Evolutionary conservation across 2,113 vertebrate species (phyloP).

Genomic region (Dromiciops gliroides): DNA sequence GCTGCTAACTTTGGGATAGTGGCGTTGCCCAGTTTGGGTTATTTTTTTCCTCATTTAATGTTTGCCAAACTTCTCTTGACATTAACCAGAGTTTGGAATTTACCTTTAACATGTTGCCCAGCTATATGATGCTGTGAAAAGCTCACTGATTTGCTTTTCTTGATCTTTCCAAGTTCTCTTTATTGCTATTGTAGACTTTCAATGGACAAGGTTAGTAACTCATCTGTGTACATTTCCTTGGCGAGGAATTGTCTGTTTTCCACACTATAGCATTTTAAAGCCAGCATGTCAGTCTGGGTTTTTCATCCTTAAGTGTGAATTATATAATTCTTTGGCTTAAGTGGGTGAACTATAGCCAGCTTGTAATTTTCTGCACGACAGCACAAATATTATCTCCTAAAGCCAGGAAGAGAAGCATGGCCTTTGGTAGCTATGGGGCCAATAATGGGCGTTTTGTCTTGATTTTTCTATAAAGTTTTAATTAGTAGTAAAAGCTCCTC

Average conservation of each 20-base stretch:
- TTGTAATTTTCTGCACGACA: conserved; percentile 27
- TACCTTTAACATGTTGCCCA: neutral
- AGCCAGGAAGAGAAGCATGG: conserved; percentile 22
- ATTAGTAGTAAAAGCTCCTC: conserved; percentile 18
- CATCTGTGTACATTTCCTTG: conserved; percentile 15
- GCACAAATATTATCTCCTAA: neutral
- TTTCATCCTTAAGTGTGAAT: conserved; percentile 41
- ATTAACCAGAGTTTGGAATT: neutral
- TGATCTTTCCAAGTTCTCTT: neutral
- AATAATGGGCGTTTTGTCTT: neutral
- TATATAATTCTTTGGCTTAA: conserved; percentile 44
- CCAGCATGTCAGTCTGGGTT: neutral
- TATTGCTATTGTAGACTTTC: conserved; percentile 11
- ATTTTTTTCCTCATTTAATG: neutral
- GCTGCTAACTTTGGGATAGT: neutral
- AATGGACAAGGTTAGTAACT: conserved; percentile 4
- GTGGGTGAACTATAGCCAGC: conserved; percentile 11
- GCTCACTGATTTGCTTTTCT: neutral
- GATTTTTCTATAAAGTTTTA: conserved; percentile 30
- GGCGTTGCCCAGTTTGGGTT: neutral
- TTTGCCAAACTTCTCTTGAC: neutral
- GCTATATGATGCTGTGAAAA: neutral
- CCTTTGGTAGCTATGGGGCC: neutral
- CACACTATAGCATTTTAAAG: neutral
- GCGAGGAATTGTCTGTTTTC: neutral